Conservation (phyloP, 1,140 invertebrate species). For the Drosophila repletoides region DNA sequence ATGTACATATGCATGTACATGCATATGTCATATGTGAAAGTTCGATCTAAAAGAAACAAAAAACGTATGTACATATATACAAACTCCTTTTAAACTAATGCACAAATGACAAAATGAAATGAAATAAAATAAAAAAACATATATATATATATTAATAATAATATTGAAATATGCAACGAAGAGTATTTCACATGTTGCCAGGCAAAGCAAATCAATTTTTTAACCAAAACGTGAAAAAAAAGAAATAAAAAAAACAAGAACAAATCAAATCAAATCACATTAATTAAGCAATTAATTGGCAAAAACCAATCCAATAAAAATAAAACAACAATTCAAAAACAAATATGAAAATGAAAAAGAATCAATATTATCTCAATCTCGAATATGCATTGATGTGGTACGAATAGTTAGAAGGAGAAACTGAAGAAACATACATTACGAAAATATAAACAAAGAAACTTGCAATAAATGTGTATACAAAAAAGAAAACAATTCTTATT, state of each 20-base stretch:
- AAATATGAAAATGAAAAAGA: constrained; percentile 16
- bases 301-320: constrained; percentile 1
- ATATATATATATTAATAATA: constrained; percentile 6
- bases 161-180: constrained; percentile 28
- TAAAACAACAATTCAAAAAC: constrained; percentile 8
- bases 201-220: constrained; percentile 41
- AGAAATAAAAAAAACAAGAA: too few relatives aligned
- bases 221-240: constrained; percentile 45
- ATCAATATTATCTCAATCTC: constrained; percentile 37
- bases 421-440: constrained; percentile 66
- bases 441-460: constrained; percentile 75
- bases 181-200: constrained; percentile 49
- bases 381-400: constrained; percentile 80
- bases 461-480: constrained; percentile 80
- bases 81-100: constrained; percentile 47
- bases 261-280: too few relatives aligned
- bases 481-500: constrained; percentile 21
- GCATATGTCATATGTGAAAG: constrained; percentile 19
- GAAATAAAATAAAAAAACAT: constrained; percentile 23
- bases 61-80: constrained; percentile 42
- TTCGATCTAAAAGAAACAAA: constrained; percentile 21
- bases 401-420: constrained; percentile 56
- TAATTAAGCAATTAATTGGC: constrained; percentile 38
- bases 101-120: constrained; percentile 26
- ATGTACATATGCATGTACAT: too few relatives aligned